Evolutionary conservation across 2,888 invertebrate genomes (phyloP), one percentile per base, ranked within the genome.

Genomic region (Drosophila kanekoi): DNA sequence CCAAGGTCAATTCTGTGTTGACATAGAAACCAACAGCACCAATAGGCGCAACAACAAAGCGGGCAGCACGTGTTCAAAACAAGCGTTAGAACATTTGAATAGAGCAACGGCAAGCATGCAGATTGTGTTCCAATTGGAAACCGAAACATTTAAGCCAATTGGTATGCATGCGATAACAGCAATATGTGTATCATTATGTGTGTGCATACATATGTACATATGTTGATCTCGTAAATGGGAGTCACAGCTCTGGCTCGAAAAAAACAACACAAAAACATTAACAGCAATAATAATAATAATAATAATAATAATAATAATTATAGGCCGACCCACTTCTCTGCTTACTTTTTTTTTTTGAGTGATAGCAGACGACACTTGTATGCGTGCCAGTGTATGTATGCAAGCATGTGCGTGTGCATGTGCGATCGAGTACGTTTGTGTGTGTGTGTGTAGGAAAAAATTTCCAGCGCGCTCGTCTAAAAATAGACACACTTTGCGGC

Each of bases 401-500:
- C 40, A 28, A 52, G 60, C 40, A 5, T 47, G 9, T 57, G 59
- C 56, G 38, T 47, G 23, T 8, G 16, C 59, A 47, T 37, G 35
- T 38, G 18, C 13, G 16, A 28, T 28, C 28, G 8, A 28, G 20
- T 41, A 41, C 35, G 32, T 40, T 52, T 49, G 11, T 47, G 56
- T 65, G 72, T 58, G 59, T 72, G 43, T 45, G 74, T 64, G 60
- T 73, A 44, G 60, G 74, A 70, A 79, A 77, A 88, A 86, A 86
- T 86, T 88, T 83, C 86, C 88, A 86, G 83, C 85, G 88, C 81
- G 82, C 82, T 76, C 77, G 74, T 87, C 82, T 83, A 83, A 77
- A 83, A 87, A 83, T 83, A 83, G 82, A 77, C 62, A 59, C 69
- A 81, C 82, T 85, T 79, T 76, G 58, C 60, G 60, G 80, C 80